Base-by-base conservation (phyloP, 2,113 vertebrate genomes). In the Geothlypis trichas region DNA sequence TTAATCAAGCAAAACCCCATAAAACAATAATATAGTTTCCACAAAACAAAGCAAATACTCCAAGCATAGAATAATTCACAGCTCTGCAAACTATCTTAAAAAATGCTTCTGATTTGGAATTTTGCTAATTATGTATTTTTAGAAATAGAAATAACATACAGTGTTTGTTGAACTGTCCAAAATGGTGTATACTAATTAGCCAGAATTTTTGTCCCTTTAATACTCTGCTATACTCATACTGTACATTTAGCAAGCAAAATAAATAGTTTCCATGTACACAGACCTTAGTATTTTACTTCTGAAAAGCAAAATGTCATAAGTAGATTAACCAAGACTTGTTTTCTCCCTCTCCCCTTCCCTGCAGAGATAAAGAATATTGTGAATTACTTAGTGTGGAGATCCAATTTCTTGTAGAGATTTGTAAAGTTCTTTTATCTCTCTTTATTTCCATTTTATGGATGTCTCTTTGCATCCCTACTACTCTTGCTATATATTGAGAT, bases 111-210 rank as follows among this genome's bases (percentile, higher is more conserved):
- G 33, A 82, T 83, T 93, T 96, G 57, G 95, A 89, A 63, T 89
- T 92, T 84, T 89, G 7, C 10, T 18, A 81, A 68, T 94, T 81
- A 78, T 73, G 4, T 58, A 55, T 87, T 95, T 93, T 88, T 74
- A 96, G 71, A 54, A 69, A 67, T 55, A 84, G 46, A 89, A 75
- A 57, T 93, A 94, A 72, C 30, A 59, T 76, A 67, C 14, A 87
- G 10, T 52, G 89, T 24, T 37, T 79, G 84, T 95, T 93, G 84
- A 95, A 54, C 58, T 93, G 95, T 97, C n/a, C 55, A 80, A 76
- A 93, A 76, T 67, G 8, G 75, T 23, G 2, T 35, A 58, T 59
- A 95, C 55, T 19, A 33, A 84, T 94, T 90, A 92, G 16, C 8
- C 46, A 89, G 73, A 72, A 39, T 39, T 39, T 87, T 91, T 85